Conservation (phyloP, 1,140 invertebrate species). For the Tetramorium parvispinum region DNA sequence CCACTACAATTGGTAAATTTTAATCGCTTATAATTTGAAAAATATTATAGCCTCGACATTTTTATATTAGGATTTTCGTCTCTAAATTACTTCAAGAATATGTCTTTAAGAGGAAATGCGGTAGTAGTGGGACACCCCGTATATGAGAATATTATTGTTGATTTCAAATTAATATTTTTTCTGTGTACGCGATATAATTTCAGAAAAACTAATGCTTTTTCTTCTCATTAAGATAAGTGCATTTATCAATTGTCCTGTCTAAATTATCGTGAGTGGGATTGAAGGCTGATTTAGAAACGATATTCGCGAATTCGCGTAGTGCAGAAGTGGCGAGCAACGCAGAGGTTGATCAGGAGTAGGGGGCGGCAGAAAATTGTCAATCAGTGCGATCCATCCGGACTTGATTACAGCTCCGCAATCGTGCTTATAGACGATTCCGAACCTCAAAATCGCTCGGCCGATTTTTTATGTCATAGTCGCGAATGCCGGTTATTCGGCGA, state of each 20-base stretch:
- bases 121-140: no score
- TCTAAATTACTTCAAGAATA: no score
- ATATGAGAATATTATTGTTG: no score
- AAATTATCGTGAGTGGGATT: slow-evolving; percentile 22
- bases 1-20: no score
- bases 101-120: no score
- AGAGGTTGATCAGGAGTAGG: slow-evolving; percentile 53
- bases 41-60: no score
- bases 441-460: slow-evolving; percentile 55
- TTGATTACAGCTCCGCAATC: slow-evolving; percentile 79
- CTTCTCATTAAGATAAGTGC: not conserved
- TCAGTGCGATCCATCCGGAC: slow-evolving; percentile 80
- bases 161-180: no score
- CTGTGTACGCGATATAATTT: no score
- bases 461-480: slow-evolving; percentile 63
- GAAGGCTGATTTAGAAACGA: slow-evolving; percentile 58
- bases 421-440: slow-evolving; percentile 58
- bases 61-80: no score
- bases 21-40: no score
- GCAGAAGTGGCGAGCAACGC: slow-evolving; percentile 44
- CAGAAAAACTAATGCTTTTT: no score
- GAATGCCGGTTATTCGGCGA: slow-evolving; percentile 21
- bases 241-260: not conserved
- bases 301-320: slow-evolving; percentile 54
- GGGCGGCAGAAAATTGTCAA: slow-evolving; percentile 81